Conservation (phyloP, 2,113 vertebrate species). For the Dromiciops gliroides region DNA sequence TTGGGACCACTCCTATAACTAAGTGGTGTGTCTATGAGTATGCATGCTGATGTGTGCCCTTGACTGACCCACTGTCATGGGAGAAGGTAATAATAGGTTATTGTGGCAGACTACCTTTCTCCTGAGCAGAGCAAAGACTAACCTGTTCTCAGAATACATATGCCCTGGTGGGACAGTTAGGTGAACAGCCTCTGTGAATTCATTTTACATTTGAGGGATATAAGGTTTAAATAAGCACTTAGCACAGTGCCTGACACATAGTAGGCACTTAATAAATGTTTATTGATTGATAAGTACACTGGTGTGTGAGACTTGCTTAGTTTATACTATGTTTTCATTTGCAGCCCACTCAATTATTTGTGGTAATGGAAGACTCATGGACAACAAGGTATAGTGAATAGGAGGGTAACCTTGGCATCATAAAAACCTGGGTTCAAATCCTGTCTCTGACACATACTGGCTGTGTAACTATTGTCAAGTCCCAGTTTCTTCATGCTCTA, state of each 20-base stretch:
- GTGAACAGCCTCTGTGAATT: not conserved
- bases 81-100: not conserved
- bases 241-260: not conserved
- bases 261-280: not conserved
- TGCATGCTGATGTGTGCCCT: conserved; percentile 29
- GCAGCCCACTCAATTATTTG: not conserved
- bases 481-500: not conserved
- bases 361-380: not conserved
- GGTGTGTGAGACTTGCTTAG: not conserved
- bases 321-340: not conserved
- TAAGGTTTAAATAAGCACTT: not conserved
- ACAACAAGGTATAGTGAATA: not conserved
- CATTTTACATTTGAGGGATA: not conserved
- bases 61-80: conserved; percentile 18
- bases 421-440: not conserved
- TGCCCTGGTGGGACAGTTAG: not conserved
- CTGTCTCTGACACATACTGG: not conserved
- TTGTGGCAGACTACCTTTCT: conserved; percentile 12
- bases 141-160: not conserved
- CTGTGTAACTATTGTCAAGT: not conserved
- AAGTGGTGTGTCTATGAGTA: not conserved
- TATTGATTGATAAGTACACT: not conserved
- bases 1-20: conserved; percentile 21
- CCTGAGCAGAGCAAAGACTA: not conserved
- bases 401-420: not conserved